These are phyloP conservation scores for Elaphurus davidianus DNA, from an alignment of 2,113 vertebrate genomes.

Conservation along the genomic window DNA sequence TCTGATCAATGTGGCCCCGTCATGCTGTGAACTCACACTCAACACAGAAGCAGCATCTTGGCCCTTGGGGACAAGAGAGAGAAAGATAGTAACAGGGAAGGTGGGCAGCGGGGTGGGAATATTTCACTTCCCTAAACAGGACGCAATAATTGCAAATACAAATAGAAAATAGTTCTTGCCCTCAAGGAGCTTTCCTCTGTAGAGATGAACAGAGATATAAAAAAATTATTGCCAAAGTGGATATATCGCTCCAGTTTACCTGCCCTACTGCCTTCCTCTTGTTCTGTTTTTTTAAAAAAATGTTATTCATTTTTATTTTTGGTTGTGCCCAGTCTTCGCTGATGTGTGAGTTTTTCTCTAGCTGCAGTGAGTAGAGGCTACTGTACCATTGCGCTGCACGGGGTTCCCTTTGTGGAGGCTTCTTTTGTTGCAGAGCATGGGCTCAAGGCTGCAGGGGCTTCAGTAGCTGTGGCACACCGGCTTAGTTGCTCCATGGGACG, in stretches of 20 bases:
- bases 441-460: neutral
- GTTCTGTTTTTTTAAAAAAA: neutral
- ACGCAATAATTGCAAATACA: neutral
- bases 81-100: neutral
- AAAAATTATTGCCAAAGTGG: neutral
- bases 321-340: neutral
- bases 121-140: neutral
- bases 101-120: neutral
- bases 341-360: neutral
- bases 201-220: neutral
- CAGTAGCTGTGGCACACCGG: rapidly evolving
- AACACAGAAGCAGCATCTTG: neutral
- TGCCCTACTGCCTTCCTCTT: neutral
- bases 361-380: neutral
- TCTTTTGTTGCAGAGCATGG: neutral
- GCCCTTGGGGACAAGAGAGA: neutral
- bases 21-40: neutral
- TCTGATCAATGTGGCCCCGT: neutral
- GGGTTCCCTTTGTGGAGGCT: neutral
- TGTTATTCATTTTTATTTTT: neutral
- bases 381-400: rapidly evolving
- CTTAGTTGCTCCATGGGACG: neutral
- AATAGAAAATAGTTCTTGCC: neutral
- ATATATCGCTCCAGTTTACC: neutral
- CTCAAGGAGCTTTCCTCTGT: neutral